Evolutionary conservation across 2,797 vertebrate species (phyloP).

Genomic region (Squalus acanthias): DNA sequence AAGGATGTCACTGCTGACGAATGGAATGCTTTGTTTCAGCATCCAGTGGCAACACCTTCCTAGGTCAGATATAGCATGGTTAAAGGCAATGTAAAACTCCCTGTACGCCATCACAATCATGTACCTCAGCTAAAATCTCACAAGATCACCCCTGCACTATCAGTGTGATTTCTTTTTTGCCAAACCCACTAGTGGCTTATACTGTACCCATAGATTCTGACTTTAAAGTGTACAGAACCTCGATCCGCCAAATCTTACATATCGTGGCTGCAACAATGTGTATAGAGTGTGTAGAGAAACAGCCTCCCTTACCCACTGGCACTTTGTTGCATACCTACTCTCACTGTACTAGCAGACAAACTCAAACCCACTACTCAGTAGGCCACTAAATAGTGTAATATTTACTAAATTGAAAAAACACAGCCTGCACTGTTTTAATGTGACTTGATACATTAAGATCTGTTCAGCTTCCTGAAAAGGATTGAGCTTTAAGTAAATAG

Average conservation of each 20-base stretch:
- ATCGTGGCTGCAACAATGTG: not conserved
- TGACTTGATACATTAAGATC: too few relatives aligned
- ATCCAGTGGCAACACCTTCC: not conserved
- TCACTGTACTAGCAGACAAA: not conserved
- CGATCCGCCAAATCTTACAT: not conserved
- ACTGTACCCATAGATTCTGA: not conserved
- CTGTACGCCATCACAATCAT: not conserved
- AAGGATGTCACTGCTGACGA: not conserved
- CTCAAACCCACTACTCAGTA: not conserved
- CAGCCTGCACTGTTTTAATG: too few relatives aligned
- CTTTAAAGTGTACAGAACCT: not conserved
- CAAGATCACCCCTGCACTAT: too few relatives aligned
- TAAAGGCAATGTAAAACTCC: not conserved
- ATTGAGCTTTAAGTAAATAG: too few relatives aligned
- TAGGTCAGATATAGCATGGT: not conserved
- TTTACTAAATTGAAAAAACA: too few relatives aligned
- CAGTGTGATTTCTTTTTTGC: not conserved
- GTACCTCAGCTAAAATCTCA: too few relatives aligned
- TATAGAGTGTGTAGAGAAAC: not conserved
- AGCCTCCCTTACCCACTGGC: not conserved
- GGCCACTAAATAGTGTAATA: too few relatives aligned
- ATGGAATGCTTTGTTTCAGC: not conserved
- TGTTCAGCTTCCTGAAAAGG: too few relatives aligned
- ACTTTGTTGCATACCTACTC: not conserved
- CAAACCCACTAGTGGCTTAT: not conserved